These are phyloP conservation scores for Bos javanicus DNA, from an alignment of 2,113 vertebrate species.

Conservation along the genomic window DNA sequence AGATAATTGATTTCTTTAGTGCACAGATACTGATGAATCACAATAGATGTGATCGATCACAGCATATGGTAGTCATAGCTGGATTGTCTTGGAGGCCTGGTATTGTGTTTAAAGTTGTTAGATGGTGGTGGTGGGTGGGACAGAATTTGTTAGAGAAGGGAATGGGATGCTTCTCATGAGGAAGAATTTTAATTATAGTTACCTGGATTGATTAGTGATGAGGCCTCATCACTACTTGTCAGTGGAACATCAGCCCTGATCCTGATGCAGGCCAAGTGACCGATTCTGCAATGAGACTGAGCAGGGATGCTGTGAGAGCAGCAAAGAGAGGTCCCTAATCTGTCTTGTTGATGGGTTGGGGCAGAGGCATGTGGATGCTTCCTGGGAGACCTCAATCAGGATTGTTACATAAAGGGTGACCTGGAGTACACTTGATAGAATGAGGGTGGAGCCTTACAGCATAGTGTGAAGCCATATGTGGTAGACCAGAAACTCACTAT, in stretches of 20 bases:
- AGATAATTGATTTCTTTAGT: conserved; percentile 18
- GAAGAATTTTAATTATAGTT: neutral
- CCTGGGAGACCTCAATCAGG: neutral
- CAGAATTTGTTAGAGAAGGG: neutral
- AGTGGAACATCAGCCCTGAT: neutral
- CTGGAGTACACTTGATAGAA: neutral
- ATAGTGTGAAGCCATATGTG: neutral
- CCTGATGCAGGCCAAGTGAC: neutral
- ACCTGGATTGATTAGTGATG: neutral
- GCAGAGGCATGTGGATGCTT: neutral
- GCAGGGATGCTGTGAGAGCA: neutral
- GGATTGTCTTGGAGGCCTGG: neutral
- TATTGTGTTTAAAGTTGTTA: neutral
- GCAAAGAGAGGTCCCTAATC: neutral
- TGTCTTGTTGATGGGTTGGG: neutral
- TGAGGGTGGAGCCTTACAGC: neutral
- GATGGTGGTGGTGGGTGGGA: neutral
- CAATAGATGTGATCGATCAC: neutral
- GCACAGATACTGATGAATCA: neutral
- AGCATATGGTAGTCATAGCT: neutral
- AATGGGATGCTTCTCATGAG: neutral
- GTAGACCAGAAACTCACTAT: neutral
- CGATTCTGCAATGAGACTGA: neutral
- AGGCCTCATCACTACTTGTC: neutral
- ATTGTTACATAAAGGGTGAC: neutral